Percentiles rank a stretch among this genome's conserved stretches.
Evolutionary conservation across 1,140 invertebrate species (phyloP).

Genomic region (Calephelis nemesis): DNA sequence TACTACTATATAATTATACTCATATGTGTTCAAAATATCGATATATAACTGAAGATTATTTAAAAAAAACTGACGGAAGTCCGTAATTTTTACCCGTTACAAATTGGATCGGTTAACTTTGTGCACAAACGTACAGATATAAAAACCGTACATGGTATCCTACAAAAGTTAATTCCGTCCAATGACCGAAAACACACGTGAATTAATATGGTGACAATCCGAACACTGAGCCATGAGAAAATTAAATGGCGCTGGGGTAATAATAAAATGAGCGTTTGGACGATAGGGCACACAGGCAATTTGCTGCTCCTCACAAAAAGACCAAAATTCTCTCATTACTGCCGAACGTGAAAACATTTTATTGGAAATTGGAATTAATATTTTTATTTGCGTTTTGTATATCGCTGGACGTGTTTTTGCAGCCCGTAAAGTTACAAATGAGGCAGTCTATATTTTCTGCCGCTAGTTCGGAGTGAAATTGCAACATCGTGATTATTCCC

Average conservation of each 20-base stretch:
- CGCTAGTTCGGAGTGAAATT: background rate
- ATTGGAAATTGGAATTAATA: conserved; percentile 9
- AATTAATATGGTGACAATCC: conserved; percentile 38
- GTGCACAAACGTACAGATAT: no score
- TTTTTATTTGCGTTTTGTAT: background rate
- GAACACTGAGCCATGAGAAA: conserved; percentile 46
- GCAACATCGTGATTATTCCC: no score
- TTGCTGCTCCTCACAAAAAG: conserved; percentile 23
- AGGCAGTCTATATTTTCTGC: conserved; percentile 24
- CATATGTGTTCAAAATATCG: no score
- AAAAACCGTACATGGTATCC: conserved; percentile 6
- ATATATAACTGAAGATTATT: no score
- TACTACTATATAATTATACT: no score
- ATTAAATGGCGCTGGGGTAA: conserved; percentile 57
- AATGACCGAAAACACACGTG: conserved; percentile 34
- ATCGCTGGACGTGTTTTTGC: background rate
- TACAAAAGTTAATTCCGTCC: conserved; percentile 37
- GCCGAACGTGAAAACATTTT: conserved; percentile 22
- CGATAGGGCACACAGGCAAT: conserved; percentile 46
- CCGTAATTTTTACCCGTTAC: no score
- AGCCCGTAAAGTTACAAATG: background rate
- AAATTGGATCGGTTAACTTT: no score
- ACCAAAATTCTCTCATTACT: conserved; percentile 23
- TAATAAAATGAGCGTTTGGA: conserved; percentile 66
- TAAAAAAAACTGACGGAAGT: no score